These are phyloP conservation scores for Drosophila dunni DNA, from an alignment of 1,140 invertebrate species.

Conservation along the genomic window DNA sequence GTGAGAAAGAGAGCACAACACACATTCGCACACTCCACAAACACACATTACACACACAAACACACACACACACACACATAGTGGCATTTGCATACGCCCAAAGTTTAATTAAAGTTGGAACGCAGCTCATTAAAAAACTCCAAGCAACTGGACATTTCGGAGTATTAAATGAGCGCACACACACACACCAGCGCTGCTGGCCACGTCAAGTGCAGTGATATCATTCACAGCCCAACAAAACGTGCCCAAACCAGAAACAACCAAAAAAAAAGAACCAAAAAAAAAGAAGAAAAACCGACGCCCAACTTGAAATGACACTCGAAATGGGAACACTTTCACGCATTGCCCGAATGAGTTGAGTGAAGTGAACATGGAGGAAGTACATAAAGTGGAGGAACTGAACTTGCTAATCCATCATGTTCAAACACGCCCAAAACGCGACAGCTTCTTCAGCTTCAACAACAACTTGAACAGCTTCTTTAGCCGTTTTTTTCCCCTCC, in stretches of 20 bases:
- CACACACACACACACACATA: conserved; percentile 3
- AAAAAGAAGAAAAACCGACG: not conserved
- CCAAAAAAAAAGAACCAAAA: not conserved
- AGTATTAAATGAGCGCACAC: conserved; percentile 31
- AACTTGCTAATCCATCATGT: conserved; percentile 43
- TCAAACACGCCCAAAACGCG: not conserved
- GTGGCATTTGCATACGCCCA: conserved; percentile 68
- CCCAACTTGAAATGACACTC: conserved; percentile 70
- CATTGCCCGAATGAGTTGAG: conserved; percentile 33
- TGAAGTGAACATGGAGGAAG: conserved; percentile 22
- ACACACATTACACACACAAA: conserved; percentile 62
- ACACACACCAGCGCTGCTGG: conserved; percentile 8
- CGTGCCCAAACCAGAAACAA: conserved; percentile 41
- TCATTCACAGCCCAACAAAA: conserved; percentile 21
- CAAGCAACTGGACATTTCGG: conserved; percentile 8
- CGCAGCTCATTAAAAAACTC: conserved; percentile 55
- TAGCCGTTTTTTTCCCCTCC: not conserved
- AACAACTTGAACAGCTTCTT: no score
- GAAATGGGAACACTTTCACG: conserved; percentile 81
- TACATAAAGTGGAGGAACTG: conserved; percentile 8
- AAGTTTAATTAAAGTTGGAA: conserved; percentile 59
- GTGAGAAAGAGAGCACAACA: not conserved
- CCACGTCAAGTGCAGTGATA: conserved; percentile 49
- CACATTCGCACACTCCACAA: conserved; percentile 75
- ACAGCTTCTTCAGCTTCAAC: not conserved